phyloP scores from a whole-genome alignment of 2,113 vertebrate genomes.

The Collichthys lucidus region DNA sequence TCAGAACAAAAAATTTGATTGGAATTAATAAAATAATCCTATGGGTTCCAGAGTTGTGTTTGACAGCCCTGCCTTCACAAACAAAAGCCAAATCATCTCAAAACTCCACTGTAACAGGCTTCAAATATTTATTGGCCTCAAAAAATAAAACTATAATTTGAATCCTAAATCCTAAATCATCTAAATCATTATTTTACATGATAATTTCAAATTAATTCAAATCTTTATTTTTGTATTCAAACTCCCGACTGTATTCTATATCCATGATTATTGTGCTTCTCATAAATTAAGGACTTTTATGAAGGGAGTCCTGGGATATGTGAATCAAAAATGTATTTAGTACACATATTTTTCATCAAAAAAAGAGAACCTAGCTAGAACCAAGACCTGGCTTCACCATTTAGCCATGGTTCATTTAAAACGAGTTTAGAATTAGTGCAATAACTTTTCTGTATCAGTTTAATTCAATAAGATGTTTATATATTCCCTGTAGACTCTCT shows the following conservation, averaged over 20 bases:
- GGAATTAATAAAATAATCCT: too few relatives aligned
- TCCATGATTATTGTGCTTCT: not conserved
- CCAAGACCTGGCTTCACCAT: not conserved
- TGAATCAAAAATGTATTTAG: not conserved
- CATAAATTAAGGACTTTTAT: not conserved
- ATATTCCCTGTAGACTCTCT: not conserved
- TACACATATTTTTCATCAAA: too few relatives aligned
- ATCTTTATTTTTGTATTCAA: too few relatives aligned
- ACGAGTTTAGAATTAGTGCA: not conserved
- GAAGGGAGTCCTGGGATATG: not conserved
- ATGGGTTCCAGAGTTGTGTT: too few relatives aligned
- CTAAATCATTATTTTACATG: too few relatives aligned
- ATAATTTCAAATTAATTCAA: too few relatives aligned
- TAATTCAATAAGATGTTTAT: not conserved
- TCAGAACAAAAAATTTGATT: too few relatives aligned
- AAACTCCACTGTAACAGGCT: not conserved
- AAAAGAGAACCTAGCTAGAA: too few relatives aligned
- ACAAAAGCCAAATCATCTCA: not conserved
- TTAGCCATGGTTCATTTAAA: not conserved
- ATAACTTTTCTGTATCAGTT: not conserved
- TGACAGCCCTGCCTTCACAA: not conserved
- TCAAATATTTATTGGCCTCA: not conserved
- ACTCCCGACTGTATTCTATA: too few relatives aligned
- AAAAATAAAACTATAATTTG: not conserved
- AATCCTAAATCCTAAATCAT: too few relatives aligned